phyloP scores from a whole-genome alignment of 2,797 vertebrate species.

The Geotria australis region DNA sequence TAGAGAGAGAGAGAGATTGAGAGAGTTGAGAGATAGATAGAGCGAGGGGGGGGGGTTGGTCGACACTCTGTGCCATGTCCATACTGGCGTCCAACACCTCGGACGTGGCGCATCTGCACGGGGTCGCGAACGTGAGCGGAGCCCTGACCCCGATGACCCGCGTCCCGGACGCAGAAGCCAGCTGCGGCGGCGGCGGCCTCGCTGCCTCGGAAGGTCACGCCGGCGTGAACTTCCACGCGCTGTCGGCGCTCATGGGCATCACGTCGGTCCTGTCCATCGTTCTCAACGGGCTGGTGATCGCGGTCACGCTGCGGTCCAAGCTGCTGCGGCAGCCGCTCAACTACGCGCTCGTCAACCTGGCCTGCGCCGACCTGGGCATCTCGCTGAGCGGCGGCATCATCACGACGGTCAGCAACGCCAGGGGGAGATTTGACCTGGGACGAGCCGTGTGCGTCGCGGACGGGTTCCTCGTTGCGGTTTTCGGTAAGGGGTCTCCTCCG shows the following conservation, averaged over 20 bases:
- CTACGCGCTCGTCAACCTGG: slow-evolving; percentile 13
- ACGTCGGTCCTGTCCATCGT: slow-evolving; percentile 3
- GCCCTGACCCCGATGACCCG: too few relatives aligned
- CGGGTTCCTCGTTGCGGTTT: slow-evolving; percentile 16
- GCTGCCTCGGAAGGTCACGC: too few relatives aligned
- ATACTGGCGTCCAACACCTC: too few relatives aligned
- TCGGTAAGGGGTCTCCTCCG: slow-evolving; percentile 4
- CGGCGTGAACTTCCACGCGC: not conserved
- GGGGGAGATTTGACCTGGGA: slow-evolving; percentile 7
- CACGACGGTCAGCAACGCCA: slow-evolving; percentile 12
- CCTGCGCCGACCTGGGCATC: slow-evolving; percentile 9
- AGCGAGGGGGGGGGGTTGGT: slow-evolving; percentile 8
- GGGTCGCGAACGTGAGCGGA: too few relatives aligned
- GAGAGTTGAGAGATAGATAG: not conserved
- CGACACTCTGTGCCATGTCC: slow-evolving; percentile 3
- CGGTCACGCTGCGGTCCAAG: slow-evolving; percentile 8
- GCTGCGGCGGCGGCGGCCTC: too few relatives aligned
- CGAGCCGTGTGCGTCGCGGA: slow-evolving; percentile 7
- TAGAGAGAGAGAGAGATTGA: not conserved
- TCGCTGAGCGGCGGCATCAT: slow-evolving; percentile 11
- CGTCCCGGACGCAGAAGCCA: too few relatives aligned
- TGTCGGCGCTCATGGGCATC: slow-evolving; percentile 9
- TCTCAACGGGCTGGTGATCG: slow-evolving; percentile 7
- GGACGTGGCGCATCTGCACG: too few relatives aligned
- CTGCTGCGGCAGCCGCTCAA: slow-evolving; percentile 8